Evolutionary conservation across 2,888 invertebrate species (phyloP).

Genomic region (Dynastes maya): DNA sequence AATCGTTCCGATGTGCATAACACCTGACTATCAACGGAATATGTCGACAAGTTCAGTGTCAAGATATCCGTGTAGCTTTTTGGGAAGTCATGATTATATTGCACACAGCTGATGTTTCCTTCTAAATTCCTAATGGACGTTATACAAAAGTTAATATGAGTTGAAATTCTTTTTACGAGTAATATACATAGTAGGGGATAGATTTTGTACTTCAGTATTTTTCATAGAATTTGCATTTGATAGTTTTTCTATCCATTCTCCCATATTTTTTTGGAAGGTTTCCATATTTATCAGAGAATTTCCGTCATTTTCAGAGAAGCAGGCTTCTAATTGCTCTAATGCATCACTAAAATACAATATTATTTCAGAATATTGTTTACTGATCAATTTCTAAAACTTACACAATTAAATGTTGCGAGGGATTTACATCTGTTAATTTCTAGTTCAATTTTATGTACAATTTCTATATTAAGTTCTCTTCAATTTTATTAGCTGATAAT

Average conservation of each 20-base stretch:
- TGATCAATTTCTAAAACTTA: neutral
- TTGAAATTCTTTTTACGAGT: constrained; percentile 16
- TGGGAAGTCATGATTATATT: constrained; percentile 26
- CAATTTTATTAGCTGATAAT: too few species aligned
- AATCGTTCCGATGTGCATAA: constrained; percentile 37
- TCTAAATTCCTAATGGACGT: constrained; percentile 28
- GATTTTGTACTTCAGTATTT: constrained; percentile 27
- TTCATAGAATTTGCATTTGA: neutral
- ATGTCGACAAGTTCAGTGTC: constrained; percentile 13
- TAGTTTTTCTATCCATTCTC: constrained; percentile 44
- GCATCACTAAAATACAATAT: constrained; percentile 37
- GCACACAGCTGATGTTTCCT: constrained; percentile 1
- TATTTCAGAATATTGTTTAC: neutral
- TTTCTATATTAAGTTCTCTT: too few species aligned
- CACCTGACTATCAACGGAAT: constrained; percentile 35
- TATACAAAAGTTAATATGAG: constrained; percentile 18
- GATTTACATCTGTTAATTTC: too few species aligned
- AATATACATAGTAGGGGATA: constrained; percentile 34
- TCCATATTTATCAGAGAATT: constrained; percentile 42
- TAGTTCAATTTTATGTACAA: too few species aligned
- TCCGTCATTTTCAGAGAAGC: constrained; percentile 14
- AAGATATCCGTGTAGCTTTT: constrained; percentile 38
- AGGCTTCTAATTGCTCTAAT: constrained; percentile 32
- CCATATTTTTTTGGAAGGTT: constrained; percentile 40
- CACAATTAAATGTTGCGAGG: too few species aligned